phyloP scores from a whole-genome alignment of 2,888 invertebrate genomes.

The Caenorhabditis angaria region DNA sequence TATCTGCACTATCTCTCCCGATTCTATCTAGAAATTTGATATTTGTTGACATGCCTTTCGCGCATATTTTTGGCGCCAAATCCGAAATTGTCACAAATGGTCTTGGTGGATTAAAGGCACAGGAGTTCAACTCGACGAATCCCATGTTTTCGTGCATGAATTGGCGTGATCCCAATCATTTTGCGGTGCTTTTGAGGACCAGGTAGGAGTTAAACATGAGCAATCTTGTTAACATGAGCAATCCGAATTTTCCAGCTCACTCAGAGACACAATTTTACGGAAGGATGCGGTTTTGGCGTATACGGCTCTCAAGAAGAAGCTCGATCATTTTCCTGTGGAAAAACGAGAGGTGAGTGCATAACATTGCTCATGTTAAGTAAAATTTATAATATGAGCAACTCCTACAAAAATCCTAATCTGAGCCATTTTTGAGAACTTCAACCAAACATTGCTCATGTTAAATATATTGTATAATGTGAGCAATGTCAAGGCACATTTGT shows the following conservation, averaged over 20 bases:
- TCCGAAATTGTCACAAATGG: slow-evolving; percentile 42
- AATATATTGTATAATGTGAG: no score
- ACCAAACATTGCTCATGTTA: no score
- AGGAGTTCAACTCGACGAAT: slow-evolving; percentile 62
- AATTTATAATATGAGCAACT: no score
- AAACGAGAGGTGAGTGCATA: slow-evolving; percentile 37
- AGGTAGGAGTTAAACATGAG: slow-evolving; percentile 15
- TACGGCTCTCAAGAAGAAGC: slow-evolving; percentile 49
- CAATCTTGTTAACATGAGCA: no score
- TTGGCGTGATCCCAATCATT: slow-evolving; percentile 41
- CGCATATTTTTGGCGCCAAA: slow-evolving; percentile 34
- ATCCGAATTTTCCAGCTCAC: slow-evolving; percentile 31
- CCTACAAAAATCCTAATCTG: no score
- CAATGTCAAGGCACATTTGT: no score
- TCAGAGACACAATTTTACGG: slow-evolving; percentile 50
- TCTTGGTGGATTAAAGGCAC: slow-evolving; percentile 32
- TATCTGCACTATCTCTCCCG: slow-evolving; percentile 35
- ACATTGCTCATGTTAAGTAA: no score
- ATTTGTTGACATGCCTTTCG: slow-evolving; percentile 44
- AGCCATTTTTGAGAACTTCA: no score
- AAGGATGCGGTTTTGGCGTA: slow-evolving; percentile 53
- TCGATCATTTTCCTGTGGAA: slow-evolving; percentile 52
- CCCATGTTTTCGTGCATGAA: slow-evolving; percentile 55
- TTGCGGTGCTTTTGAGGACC: slow-evolving; percentile 53
- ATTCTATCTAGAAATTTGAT: slow-evolving; percentile 29